Evolutionary conservation across 37 sponge, comb jelly and placozoan genomes (phyloP), one percentile per base, ranked within the genome.

Genomic region (Bolinopsis microptera): DNA sequence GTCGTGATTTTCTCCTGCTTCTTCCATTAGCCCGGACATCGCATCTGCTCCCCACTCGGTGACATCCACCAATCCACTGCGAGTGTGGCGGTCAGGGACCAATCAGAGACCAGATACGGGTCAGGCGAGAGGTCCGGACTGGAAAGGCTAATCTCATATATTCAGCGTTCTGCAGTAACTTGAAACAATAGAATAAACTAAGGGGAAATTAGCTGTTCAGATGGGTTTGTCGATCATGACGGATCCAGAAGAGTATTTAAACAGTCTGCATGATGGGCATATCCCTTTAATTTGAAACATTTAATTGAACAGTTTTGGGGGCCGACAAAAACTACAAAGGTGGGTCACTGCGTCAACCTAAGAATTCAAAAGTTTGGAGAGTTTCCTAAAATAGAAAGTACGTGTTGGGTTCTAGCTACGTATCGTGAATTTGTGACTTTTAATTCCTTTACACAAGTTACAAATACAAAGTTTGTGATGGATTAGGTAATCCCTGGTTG

Each of bases 131-230:
- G 9, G 13, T 5, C 61, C 5, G 61, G 13, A 48, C 13, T 48
- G 5, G 5, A 48, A 13, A 5, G 61, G 61, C 61, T 48, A 48
- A 48, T 48, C 61, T 48, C 13, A 48, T 48, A 48, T 48, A 48
- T 48, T 48, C 61, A 33, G 80, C 27, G 80, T 36, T 77, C 80
- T n/a, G n/a, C n/a, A 77, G 80, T 77, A 32, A 32, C 36, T 35
- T 77, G 80, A 77, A 77, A 77, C 80, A 77, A 77, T 77, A 32
- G 32, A 32, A 32, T 77, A 77, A 77, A 77, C 80, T 9, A 32
- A 34, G 80, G 33, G 80, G 80, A 77, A 77, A 27, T 48, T 48
- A 13, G 61, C 61, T 48, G 61, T 48, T 48, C 61, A 48, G 61
- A 48, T 48, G 13, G 61, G 61, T 48, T 18, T 48, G 61, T 5